Evolutionary conservation across 1,140 invertebrate genomes (phyloP).

Genomic region (Hyphantria cunea): DNA sequence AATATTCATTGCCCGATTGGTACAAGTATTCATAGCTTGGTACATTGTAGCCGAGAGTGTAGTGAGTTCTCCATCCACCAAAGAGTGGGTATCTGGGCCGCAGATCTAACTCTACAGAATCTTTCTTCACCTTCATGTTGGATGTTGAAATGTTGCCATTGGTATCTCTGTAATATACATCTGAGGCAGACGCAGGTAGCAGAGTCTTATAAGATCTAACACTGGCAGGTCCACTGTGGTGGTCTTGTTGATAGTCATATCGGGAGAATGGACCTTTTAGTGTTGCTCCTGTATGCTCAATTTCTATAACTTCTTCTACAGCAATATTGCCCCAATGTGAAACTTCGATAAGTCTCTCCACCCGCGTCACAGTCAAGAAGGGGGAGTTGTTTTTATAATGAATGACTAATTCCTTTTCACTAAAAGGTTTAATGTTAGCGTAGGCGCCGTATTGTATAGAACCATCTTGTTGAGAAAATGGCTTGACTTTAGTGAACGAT

Average conservation of each 20-base stretch:
- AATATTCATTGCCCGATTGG: slow-evolving; percentile 90
- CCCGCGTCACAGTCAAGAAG: slow-evolving; percentile 93
- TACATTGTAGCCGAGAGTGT: slow-evolving; percentile 98
- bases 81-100: slow-evolving; percentile 98
- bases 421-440: slow-evolving; percentile 85
- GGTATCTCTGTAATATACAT: slow-evolving; percentile 97
- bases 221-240: slow-evolving; percentile 91
- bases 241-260: slow-evolving; percentile 97
- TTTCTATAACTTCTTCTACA: slow-evolving; percentile 96
- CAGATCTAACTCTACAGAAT: slow-evolving; percentile 97
- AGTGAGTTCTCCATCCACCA: slow-evolving; percentile 99
- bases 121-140: slow-evolving; percentile 92
- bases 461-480: slow-evolving; percentile 89
- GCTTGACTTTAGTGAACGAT: slow-evolving; percentile 93
- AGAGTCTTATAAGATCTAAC: slow-evolving; percentile 96
- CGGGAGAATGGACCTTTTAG: slow-evolving; percentile 97
- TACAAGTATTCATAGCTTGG: slow-evolving; percentile 98
- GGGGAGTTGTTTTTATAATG: slow-evolving; percentile 99
- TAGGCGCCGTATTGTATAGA: slow-evolving; percentile 94
- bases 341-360: slow-evolving; percentile 95
- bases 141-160: slow-evolving; percentile 99
- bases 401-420: slow-evolving; percentile 86
- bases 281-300: slow-evolving; percentile 95
- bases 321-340: slow-evolving; percentile 99
- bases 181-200: slow-evolving; percentile 92